Conservation (phyloP, 2,888 invertebrate species). For the Andrena marginata region DNA sequence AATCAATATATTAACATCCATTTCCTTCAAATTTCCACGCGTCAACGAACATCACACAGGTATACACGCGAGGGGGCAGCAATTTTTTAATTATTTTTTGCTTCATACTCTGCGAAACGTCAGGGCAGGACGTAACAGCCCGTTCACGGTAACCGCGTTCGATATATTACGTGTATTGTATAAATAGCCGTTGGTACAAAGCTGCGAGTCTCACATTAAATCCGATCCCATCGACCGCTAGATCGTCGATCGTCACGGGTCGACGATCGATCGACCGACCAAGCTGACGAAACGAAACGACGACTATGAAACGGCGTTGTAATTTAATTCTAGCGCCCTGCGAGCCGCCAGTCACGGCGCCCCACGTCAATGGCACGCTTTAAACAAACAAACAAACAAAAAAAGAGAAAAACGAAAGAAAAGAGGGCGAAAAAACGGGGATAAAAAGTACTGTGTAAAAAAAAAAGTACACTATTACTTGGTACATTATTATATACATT, state of each 20-base stretch:
- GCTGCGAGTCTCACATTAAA: constrained; percentile 62
- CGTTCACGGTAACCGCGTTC: constrained; percentile 55
- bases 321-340: constrained; percentile 64
- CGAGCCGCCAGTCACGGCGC: constrained; percentile 68
- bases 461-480: constrained; percentile 70
- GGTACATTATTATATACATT: constrained; percentile 79
- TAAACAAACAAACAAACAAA: constrained; percentile 59
- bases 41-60: neutral
- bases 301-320: constrained; percentile 62
- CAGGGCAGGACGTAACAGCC: constrained; percentile 28
- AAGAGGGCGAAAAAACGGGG: constrained; percentile 48
- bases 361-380: constrained; percentile 78
- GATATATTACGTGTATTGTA: constrained; percentile 63
- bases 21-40: neutral
- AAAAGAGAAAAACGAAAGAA: constrained; percentile 50
- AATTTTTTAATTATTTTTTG: neutral
- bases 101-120: constrained; percentile 21
- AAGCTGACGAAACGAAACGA: constrained; percentile 52
- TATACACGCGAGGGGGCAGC: neutral
- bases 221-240: constrained; percentile 69
- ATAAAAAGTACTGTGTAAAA: constrained; percentile 68
- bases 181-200: constrained; percentile 71
- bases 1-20: neutral
- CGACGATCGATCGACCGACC: constrained; percentile 71
- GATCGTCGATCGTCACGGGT: constrained; percentile 62